Conservation (phyloP, 2,113 vertebrate genomes). For the Terrapene triunguis region DNA sequence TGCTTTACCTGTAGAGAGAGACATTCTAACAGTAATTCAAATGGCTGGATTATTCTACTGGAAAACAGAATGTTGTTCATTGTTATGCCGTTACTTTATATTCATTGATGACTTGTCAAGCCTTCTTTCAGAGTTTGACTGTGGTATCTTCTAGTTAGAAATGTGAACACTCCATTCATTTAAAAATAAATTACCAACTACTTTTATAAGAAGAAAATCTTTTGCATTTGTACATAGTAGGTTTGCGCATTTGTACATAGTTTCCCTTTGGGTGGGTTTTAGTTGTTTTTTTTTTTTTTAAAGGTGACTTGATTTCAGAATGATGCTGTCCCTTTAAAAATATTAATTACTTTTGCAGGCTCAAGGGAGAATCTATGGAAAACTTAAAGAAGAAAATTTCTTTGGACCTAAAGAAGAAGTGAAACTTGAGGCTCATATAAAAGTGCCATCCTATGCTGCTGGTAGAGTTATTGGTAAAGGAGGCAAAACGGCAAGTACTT, state of each 20-base stretch:
- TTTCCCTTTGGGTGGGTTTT: not conserved
- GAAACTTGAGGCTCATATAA: conserved; percentile 97
- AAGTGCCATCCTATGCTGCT: conserved; percentile 97
- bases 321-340: not conserved
- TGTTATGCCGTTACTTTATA: not conserved
- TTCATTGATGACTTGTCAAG: not conserved
- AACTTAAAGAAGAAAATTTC: conserved; percentile 99
- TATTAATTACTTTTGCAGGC: conserved; percentile 78
- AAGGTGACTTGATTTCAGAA: not conserved
- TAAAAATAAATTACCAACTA: not conserved
- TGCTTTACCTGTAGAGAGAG: not conserved
- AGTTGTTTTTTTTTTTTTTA: not conserved
- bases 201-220: not conserved
- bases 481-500: conserved; percentile 94
- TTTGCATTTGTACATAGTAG: not conserved
- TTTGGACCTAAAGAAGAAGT: conserved; percentile 99
- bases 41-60: not conserved
- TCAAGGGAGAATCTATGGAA: conserved; percentile 95
- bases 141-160: not conserved
- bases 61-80: not conserved
- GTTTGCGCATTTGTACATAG: not conserved
- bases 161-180: not conserved
- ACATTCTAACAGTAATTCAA: not conserved
- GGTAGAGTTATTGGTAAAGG: conserved; percentile 98
- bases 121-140: not conserved